Conservation (phyloP, 1,140 invertebrate species). For the Cardiocondyla obscurior region DNA sequence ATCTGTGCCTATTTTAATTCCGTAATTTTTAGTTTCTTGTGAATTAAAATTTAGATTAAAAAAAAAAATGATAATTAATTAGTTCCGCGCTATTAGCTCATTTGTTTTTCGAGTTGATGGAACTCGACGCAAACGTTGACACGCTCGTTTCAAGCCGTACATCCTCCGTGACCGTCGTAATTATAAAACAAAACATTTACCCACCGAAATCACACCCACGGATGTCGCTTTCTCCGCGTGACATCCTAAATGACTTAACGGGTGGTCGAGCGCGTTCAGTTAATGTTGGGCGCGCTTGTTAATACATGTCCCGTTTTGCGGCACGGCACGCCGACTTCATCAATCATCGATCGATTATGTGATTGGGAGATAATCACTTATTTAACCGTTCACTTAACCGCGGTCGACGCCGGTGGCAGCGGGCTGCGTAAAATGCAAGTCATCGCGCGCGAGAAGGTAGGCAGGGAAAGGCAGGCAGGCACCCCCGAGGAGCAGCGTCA, state of each 20-base stretch:
- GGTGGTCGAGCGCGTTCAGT: conserved; percentile 31
- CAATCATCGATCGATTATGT: conserved; percentile 78
- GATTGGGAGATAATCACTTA: conserved; percentile 75
- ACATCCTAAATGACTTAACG: conserved; percentile 30
- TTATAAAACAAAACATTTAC: neutral
- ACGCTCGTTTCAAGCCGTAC: neutral
- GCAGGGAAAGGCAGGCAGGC: conserved; percentile 48
- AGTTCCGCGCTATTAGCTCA: neutral
- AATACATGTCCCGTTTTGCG: conserved; percentile 34
- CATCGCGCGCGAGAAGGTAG: conserved; percentile 55
- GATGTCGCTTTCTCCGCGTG: conserved; percentile 25
- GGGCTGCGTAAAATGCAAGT: conserved; percentile 65
- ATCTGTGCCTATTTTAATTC: no score
- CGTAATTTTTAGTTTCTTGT: no score
- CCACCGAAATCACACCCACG: conserved; percentile 10
- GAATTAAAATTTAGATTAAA: no score
- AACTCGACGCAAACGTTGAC: neutral
- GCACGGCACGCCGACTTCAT: conserved; percentile 61
- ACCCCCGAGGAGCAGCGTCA: conserved; percentile 69
- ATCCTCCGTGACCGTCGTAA: conserved; percentile 11
- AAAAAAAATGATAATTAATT: neutral
- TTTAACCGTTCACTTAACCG: conserved; percentile 76
- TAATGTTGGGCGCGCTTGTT: conserved; percentile 27
- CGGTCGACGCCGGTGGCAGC: conserved; percentile 39
- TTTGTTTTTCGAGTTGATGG: neutral